Base-by-base conservation (phyloP, 2,888 invertebrate species). In the Andrena bucephala region DNA sequence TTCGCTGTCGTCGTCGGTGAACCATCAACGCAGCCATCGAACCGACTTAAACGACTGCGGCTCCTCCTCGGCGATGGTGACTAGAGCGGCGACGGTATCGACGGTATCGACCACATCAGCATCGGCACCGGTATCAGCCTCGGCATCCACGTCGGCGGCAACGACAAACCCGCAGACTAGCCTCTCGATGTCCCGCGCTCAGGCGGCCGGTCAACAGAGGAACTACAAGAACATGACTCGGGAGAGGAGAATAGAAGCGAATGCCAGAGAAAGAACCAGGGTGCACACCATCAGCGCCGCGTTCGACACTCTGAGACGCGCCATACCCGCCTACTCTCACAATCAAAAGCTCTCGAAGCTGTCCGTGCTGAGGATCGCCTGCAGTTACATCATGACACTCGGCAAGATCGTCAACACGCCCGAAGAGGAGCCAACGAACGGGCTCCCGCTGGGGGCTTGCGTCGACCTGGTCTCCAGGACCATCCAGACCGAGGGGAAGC, bases 211-310 rank as follows among this genome's bases (percentile, higher is more conserved):
- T 6, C 92, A 97, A 85, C 97, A 98, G 91, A 95, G 98, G 85
- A 98, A 98, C 93, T 99, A 99, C 94, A 99, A 99, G 93, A 99
- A 98, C 93, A 98, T 99, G 98, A 99, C 98, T 0, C 95, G 98
- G 27, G 98, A 98, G 93, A 95, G 99, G 87, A 95, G 99, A 85
- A 98, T 99, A 92, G 99, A 99, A 93, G 99, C 99, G 0, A 99
- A 99, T 92, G 99, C 99, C 0, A 95, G 99, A 5, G 99, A 99
- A 93, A 94, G 99, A 79, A 98, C 98, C 6, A 95, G 99, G 70
- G 99, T 99, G 0, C 99, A 99, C 94, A 99, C 99, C 0, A 99
- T 99, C 87, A 98, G 98, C 91, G 98, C 98, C 0, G 99, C 99
- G 0, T 99, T 99, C 93, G 99, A 99, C 87, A 98, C 97, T 0